phyloP scores from a whole-genome alignment of 2,888 invertebrate genomes.

The Hirudinaria manillensis region DNA sequence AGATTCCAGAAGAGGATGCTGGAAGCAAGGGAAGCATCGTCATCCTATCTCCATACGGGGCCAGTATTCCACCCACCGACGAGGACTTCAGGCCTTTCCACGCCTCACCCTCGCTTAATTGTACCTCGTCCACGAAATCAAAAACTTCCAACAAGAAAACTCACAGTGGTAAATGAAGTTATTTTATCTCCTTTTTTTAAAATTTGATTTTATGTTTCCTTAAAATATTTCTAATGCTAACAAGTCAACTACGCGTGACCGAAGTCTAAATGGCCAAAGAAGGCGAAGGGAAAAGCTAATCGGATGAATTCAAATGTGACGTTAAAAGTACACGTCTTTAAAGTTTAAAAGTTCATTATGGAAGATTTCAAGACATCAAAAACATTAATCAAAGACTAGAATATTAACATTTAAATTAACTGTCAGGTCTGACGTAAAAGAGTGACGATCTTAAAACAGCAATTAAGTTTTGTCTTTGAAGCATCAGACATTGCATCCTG shows the following conservation, averaged over 20 bases:
- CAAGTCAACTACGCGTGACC: too few relatives aligned
- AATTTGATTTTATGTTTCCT: background rate
- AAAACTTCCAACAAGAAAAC: constrained; percentile 11
- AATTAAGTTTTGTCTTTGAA: background rate
- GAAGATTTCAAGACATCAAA: background rate
- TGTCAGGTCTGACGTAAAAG: background rate
- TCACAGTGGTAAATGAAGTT: background rate
- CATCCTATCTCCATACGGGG: constrained; percentile 27
- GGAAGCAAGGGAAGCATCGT: constrained; percentile 23
- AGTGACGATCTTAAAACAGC: background rate
- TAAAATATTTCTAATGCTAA: background rate
- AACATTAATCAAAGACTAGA: background rate
- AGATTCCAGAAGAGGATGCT: constrained; percentile 16
- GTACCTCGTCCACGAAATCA: constrained; percentile 6
- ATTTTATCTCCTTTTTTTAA: background rate
- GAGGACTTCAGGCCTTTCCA: constrained; percentile 28
- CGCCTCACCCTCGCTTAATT: constrained; percentile 8
- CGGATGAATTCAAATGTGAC: too few relatives aligned
- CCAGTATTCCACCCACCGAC: constrained; percentile 18
- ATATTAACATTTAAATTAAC: background rate
- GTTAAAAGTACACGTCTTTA: too few relatives aligned
- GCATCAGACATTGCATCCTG: constrained; percentile 4
- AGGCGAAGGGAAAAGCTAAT: too few relatives aligned
- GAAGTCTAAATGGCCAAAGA: too few relatives aligned
- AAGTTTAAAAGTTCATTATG: background rate